phyloP scores from a whole-genome alignment of 2,797 vertebrate genomes.

The Malacoctenus gilli region DNA sequence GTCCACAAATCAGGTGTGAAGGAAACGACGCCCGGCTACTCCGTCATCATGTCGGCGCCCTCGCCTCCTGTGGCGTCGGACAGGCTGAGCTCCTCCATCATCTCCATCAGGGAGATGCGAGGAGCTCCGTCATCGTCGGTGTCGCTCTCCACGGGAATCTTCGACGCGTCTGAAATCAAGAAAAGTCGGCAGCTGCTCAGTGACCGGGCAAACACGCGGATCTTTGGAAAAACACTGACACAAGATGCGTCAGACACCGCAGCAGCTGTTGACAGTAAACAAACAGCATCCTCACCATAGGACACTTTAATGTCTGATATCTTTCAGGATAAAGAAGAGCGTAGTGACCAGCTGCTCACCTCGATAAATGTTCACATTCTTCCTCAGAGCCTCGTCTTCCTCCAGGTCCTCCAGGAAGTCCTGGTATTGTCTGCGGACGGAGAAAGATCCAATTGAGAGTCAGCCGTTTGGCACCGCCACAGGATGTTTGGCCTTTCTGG shows the following conservation, averaged over 20 bases:
- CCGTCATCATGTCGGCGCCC: slow-evolving; percentile 92
- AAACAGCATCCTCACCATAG: not conserved
- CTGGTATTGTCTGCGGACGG: slow-evolving; percentile 89
- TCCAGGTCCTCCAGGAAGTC: slow-evolving; percentile 99
- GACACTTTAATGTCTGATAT: slow-evolving; percentile 4
- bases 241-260: not conserved
- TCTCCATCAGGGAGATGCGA: slow-evolving; percentile 90
- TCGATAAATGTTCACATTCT: slow-evolving; percentile 96
- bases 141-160: slow-evolving; percentile 92
- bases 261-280: slow-evolving; percentile 7
- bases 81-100: slow-evolving; percentile 96
- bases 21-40: slow-evolving; percentile 39
- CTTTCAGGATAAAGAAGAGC: not conserved
- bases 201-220: slow-evolving; percentile 3
- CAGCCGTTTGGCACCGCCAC: not conserved
- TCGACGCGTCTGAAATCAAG: slow-evolving; percentile 79
- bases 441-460: slow-evolving; percentile 24
- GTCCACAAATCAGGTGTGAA: slow-evolving; percentile 10
- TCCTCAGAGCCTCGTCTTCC: slow-evolving; percentile 94
- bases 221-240: slow-evolving; percentile 6
- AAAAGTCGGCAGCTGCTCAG: slow-evolving; percentile 19
- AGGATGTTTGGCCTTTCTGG: slow-evolving; percentile 10
- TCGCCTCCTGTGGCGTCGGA: slow-evolving; percentile 91
- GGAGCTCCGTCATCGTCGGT: slow-evolving; percentile 94
- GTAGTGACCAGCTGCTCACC: slow-evolving; percentile 78